Conservation (phyloP, 92 coral and sea anemone species). For the Meandrina meandrites region DNA sequence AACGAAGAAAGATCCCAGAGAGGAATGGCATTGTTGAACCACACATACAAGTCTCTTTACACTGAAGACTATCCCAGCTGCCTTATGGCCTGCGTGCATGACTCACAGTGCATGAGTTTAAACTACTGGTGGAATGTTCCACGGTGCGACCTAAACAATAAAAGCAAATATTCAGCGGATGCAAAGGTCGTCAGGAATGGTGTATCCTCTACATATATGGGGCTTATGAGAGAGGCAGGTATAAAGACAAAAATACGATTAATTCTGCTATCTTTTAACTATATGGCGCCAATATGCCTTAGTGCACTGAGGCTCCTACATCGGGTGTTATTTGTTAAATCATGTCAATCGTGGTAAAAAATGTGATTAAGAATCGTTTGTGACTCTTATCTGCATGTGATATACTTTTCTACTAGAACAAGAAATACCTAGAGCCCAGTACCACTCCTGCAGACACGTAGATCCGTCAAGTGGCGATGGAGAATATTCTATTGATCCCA, state of each 20-base stretch:
- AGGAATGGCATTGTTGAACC: slow-evolving; percentile 10
- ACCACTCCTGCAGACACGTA: slow-evolving; percentile 24
- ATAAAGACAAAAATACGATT: background rate
- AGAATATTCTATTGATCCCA: slow-evolving; percentile 46
- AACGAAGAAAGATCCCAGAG: slow-evolving; percentile 12
- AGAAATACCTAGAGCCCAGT: background rate
- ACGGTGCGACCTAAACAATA: slow-evolving; percentile 12
- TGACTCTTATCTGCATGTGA: too few species aligned
- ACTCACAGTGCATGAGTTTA: slow-evolving; percentile 4
- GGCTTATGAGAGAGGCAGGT: slow-evolving; percentile 11
- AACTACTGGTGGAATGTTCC: background rate
- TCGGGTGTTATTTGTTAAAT: too few species aligned
- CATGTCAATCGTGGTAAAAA: too few species aligned
- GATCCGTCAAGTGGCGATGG: slow-evolving; percentile 34
- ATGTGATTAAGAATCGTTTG: too few species aligned
- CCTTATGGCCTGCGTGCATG: slow-evolving; percentile 3
- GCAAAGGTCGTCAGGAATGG: background rate
- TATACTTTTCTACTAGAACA: too few species aligned
- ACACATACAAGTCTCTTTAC: slow-evolving; percentile 3
- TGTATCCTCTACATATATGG: background rate
- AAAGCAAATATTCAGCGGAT: background rate
- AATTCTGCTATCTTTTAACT: background rate
- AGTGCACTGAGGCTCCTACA: too few species aligned
- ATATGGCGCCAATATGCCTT: too few species aligned
- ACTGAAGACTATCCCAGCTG: background rate